These are phyloP conservation scores for Phaonia tiefii DNA, from an alignment of 2,888 invertebrate species.

Conservation along the genomic window DNA sequence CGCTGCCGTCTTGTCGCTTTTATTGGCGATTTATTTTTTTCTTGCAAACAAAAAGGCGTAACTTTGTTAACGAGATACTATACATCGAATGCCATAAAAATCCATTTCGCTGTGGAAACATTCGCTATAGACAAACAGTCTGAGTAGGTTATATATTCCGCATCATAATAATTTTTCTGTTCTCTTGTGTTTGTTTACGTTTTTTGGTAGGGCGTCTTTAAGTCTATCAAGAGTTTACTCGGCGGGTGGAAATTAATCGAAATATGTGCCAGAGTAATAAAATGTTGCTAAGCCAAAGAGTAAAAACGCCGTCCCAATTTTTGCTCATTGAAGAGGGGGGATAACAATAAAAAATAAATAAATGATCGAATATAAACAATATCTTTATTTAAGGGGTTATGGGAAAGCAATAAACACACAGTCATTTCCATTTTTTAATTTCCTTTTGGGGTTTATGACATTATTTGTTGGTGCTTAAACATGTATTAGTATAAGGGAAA, in stretches of 20 bases:
- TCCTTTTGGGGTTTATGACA: background rate
- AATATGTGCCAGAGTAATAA: slow-evolving; percentile 19
- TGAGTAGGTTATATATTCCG: slow-evolving; percentile 37
- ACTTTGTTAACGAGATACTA: slow-evolving; percentile 40
- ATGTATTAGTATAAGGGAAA: too few relatives aligned
- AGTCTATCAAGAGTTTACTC: slow-evolving; percentile 23
- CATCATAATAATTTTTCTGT: slow-evolving; percentile 10
- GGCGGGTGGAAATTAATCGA: background rate
- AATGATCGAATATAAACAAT: background rate
- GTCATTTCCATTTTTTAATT: slow-evolving; percentile 1
- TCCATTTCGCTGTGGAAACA: background rate
- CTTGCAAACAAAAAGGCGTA: slow-evolving; percentile 52
- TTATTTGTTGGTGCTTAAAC: too few relatives aligned
- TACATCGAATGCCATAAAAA: slow-evolving; percentile 38
- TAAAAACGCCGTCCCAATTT: background rate
- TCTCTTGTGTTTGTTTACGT: background rate
- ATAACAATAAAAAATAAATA: slow-evolving; percentile 5
- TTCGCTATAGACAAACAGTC: slow-evolving; percentile 30
- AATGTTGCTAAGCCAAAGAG: background rate
- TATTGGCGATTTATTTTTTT: slow-evolving; percentile 49
- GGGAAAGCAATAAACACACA: background rate
- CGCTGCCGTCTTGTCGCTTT: background rate
- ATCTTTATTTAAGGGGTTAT: background rate
- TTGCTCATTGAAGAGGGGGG: background rate
- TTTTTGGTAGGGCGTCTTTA: slow-evolving; percentile 26